These are phyloP conservation scores for Nesometra sesokonis DNA, from an alignment of 35 echinoderm and acorn worm genomes.

Conservation along the genomic window DNA sequence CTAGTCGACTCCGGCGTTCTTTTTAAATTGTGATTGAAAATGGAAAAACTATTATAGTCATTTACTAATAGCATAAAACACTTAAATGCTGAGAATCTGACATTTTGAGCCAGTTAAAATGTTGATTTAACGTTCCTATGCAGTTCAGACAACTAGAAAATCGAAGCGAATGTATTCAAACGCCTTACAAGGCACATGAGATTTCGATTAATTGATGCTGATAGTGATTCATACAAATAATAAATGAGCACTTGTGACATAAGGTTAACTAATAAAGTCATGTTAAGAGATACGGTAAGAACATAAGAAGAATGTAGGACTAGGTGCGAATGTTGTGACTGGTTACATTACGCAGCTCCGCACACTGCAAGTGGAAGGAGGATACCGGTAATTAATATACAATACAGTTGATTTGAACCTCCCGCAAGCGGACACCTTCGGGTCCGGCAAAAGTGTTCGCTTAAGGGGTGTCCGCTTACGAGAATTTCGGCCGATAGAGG, in stretches of 20 bases:
- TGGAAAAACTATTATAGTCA: background rate
- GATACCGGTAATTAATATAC: too few species aligned
- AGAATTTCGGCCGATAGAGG: too few species aligned
- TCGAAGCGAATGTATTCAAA: background rate
- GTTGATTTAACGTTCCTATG: background rate
- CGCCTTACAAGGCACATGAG: background rate
- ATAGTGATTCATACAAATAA: background rate
- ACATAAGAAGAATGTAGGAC: background rate
- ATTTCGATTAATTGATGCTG: background rate
- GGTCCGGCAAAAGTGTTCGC: too few species aligned
- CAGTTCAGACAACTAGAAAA: background rate
- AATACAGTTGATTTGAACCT: too few species aligned
- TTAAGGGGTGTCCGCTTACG: too few species aligned
- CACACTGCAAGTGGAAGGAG: too few species aligned
- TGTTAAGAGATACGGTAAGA: background rate
- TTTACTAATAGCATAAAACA: background rate
- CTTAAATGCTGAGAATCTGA: background rate
- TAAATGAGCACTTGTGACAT: background rate
- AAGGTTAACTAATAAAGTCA: background rate
- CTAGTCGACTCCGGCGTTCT: too few species aligned
- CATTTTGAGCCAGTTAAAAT: background rate
- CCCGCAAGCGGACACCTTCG: too few species aligned
- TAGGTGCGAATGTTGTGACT: too few species aligned
- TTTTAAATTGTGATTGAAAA: background rate
- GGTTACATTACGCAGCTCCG: too few species aligned